phyloP scores from a whole-genome alignment of 2,113 vertebrate genomes.

The Rallus limicola region DNA sequence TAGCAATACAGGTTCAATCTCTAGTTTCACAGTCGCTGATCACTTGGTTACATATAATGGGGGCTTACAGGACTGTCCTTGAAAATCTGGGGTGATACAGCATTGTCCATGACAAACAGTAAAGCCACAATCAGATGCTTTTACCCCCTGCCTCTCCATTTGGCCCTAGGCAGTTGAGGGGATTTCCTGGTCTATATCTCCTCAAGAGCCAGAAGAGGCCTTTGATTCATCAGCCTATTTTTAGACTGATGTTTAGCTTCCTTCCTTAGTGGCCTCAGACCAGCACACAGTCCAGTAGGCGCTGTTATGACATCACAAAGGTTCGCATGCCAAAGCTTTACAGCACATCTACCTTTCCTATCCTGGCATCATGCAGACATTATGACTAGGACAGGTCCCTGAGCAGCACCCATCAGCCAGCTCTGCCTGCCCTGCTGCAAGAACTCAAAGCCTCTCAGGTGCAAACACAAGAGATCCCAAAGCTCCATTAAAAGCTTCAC shows the following conservation, averaged over 20 bases:
- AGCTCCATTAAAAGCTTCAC: background rate
- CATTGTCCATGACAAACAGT: background rate
- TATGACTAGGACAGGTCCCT: background rate
- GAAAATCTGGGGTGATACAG: background rate
- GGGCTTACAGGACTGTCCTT: background rate
- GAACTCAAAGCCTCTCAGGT: background rate
- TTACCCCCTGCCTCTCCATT: background rate
- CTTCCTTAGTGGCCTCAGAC: background rate
- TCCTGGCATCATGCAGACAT: background rate
- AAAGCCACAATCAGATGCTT: background rate
- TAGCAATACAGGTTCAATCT: background rate
- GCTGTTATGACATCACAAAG: background rate
- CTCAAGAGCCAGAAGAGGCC: background rate
- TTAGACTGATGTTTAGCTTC: background rate
- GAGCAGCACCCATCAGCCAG: background rate
- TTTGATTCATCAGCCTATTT: background rate
- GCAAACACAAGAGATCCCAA: background rate
- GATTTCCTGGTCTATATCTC: background rate
- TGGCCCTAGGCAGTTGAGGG: background rate
- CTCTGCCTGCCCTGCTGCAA: background rate
- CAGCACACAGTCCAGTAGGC: background rate
- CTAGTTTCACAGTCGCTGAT: background rate
- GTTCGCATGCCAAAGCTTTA: background rate
- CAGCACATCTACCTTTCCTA: background rate
- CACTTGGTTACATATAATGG: accelerated